These are phyloP conservation scores for Lates japonicus DNA, from an alignment of 2,797 vertebrate genomes.

Conservation along the genomic window DNA sequence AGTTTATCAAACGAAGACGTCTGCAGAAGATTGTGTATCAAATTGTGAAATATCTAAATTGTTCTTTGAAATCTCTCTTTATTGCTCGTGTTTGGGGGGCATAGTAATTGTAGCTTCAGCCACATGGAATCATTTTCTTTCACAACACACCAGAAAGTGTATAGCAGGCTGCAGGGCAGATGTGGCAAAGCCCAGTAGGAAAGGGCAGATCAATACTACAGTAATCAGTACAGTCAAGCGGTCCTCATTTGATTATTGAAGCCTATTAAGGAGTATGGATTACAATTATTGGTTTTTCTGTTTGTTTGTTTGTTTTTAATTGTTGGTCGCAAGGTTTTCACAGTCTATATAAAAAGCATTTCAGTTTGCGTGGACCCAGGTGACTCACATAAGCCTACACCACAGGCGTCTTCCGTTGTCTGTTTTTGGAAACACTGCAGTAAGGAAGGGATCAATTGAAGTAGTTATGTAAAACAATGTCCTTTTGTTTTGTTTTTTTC, in stretches of 20 bases:
- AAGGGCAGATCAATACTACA: conserved; percentile 1
- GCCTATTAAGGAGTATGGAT: conserved; percentile 8
- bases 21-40: conserved; percentile 53
- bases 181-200: neutral
- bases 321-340: conserved; percentile 14
- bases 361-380: conserved; percentile 2
- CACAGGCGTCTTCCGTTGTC: conserved; percentile 46
- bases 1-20: conserved; percentile 15
- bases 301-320: neutral
- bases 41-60: conserved; percentile 20
- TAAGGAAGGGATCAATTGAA: conserved; percentile 45
- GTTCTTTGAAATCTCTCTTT: conserved; percentile 2
- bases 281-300: neutral
- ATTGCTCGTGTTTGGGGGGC: neutral
- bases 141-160: conserved; percentile 21
- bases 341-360: neutral
- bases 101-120: neutral
- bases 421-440: conserved; percentile 52
- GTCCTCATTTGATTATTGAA: conserved; percentile 4
- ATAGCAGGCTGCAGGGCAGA: neutral
- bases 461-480: conserved; percentile 30
- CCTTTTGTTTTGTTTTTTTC: conserved; percentile 23
- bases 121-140: neutral
- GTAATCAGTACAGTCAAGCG: conserved; percentile 22
- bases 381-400: conserved; percentile 33